These are phyloP conservation scores for Nesometra sesokonis DNA, from an alignment of 35 echinoderm and acorn worm genomes.

Conservation along the genomic window DNA sequence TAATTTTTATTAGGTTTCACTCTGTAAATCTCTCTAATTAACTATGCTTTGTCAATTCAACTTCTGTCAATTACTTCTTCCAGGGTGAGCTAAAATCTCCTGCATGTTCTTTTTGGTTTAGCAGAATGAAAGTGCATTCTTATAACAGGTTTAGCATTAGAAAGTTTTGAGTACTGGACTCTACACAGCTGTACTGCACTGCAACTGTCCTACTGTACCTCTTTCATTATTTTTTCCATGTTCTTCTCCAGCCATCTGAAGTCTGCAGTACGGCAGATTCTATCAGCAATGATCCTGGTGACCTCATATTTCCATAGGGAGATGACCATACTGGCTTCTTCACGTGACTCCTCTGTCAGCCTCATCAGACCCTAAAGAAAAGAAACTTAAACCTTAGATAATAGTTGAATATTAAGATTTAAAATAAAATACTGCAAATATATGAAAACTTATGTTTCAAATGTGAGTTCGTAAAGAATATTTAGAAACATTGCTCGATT, in stretches of 20 bases:
- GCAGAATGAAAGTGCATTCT: neutral
- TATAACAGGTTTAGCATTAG: too few species aligned
- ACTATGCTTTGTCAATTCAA: too few species aligned
- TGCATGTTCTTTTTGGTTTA: neutral
- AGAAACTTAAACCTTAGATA: neutral
- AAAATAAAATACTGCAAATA: too few species aligned
- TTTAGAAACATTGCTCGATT: too few species aligned
- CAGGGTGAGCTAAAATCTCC: too few species aligned
- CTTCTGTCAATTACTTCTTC: too few species aligned
- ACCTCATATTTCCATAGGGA: constrained; percentile 97
- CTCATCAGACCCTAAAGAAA: constrained; percentile 63
- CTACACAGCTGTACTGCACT: too few species aligned
- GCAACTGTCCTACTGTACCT: constrained; percentile 29
- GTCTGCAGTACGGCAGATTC: constrained; percentile 71
- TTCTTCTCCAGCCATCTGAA: constrained; percentile 81
- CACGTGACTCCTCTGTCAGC: constrained; percentile 85
- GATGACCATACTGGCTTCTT: constrained; percentile 83
- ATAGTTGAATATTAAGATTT: too few species aligned
- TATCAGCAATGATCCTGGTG: constrained; percentile 70
- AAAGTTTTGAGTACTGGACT: neutral
- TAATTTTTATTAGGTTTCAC: too few species aligned
- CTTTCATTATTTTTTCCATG: constrained; percentile 62
- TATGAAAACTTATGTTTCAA: too few species aligned
- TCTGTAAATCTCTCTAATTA: too few species aligned
- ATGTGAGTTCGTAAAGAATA: too few species aligned